Evolutionary conservation across 2,113 vertebrate species (phyloP).

Genomic region (Rhipidura dahli): DNA sequence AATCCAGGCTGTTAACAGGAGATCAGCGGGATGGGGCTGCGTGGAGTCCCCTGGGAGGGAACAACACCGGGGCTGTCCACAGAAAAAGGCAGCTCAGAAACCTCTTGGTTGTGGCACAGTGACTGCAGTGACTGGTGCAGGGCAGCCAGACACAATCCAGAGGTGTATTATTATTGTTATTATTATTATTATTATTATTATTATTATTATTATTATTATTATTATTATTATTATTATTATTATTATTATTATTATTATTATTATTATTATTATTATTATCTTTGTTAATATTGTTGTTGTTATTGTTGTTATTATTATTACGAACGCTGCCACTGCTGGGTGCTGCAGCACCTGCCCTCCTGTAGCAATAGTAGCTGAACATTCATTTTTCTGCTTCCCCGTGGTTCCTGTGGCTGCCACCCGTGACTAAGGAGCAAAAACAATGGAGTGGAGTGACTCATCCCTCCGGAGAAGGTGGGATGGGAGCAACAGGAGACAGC

Average conservation of each 20-base stretch:
- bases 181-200: no score
- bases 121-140: neutral
- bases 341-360: neutral
- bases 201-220: no score
- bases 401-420: neutral
- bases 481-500: neutral
- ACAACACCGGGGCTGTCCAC: neutral
- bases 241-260: no score
- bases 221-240: neutral
- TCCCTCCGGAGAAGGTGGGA: slow-evolving; percentile 1
- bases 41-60: neutral
- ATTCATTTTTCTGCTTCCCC: neutral
- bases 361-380: neutral
- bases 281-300: no score
- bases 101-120: neutral
- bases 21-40: neutral
- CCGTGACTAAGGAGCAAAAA: slow-evolving; percentile 36
- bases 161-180: neutral
- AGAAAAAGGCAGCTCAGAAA: neutral
- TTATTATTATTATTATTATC: no score
- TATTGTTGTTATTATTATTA: no score
- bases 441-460: slow-evolving; percentile 48
- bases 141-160: neutral
- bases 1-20: neutral
- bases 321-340: neutral